Evolutionary conservation across 2,113 vertebrate genomes (phyloP), one percentile per base, ranked within the genome.

Genomic region (Hipposideros armiger): DNA sequence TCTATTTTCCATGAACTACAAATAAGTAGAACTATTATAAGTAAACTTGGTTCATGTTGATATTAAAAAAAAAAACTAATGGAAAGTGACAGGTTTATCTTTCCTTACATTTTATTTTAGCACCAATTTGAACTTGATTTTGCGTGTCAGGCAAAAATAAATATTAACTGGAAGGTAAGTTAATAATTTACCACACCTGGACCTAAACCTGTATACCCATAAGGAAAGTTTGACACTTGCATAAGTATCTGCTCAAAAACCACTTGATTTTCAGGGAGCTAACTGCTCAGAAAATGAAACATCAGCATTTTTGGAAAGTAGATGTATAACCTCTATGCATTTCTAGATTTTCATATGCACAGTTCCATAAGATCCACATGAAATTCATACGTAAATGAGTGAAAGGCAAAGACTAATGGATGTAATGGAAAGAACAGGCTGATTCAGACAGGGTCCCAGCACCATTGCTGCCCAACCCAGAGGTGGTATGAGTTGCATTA

Each of bases 1-100:
- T 95, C 14, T 77, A 15, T 76, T 91, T 93, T 95, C 26, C 50
- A 45, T 3, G 30, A 69, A 26, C 45, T 69, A 14, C 73, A 50
- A 73, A 28, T 42, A 64, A 69, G 13, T 54, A 52, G 22, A 52
- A 72, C 47, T 40, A 36, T 36, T 36, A 36, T 36, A 32, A 64
- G 36, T 58, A 86, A 56, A 67, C 20, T 47, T 50, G 5, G 1
- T 76, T 80, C 69, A 83, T 28, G 11, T 32, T 45, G 62, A 45
- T 36, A 5, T 42, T 87, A 54, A 74, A 77, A 84, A 50, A 11
- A 11, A 50, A 88, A 17, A 78, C 47, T 50, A 92, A 58, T 78
- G 30, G 54, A 60, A 60, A 87, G 47, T 6, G 15, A n/a, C 26
- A 20, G n/a, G 52, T 7, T 73, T 94, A 10, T 69, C 32, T 83